Conservation (phyloP, 2,888 invertebrate genomes). For the Choreutis nemorana region DNA sequence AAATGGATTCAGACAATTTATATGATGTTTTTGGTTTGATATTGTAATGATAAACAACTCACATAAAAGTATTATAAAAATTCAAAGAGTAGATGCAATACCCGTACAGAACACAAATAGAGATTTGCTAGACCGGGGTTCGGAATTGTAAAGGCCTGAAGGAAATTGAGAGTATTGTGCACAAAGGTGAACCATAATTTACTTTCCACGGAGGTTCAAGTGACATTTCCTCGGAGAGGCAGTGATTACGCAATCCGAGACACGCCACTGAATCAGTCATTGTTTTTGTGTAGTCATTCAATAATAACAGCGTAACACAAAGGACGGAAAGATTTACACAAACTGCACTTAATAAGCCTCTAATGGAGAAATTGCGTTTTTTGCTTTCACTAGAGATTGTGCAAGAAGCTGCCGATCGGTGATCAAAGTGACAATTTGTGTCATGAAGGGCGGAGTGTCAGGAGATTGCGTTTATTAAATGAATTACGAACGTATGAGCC, state of each 20-base stretch:
- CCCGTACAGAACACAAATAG: too few relatives aligned
- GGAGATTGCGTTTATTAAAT: constrained; percentile 35
- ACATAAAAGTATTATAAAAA: too few relatives aligned
- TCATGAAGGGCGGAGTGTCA: constrained; percentile 20
- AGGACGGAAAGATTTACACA: constrained; percentile 11
- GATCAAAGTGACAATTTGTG: constrained; percentile 14
- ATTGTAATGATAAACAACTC: too few relatives aligned
- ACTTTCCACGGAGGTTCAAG: too few relatives aligned
- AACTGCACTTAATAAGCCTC: constrained; percentile 12
- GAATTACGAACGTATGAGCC: too few relatives aligned
- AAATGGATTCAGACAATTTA: too few relatives aligned
- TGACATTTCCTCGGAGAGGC: not conserved
- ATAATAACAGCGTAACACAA: constrained; percentile 8
- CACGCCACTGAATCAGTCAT: constrained; percentile 5
- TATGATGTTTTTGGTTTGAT: too few relatives aligned
- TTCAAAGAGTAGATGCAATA: too few relatives aligned
- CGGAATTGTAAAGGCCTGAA: too few relatives aligned
- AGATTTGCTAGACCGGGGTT: too few relatives aligned
- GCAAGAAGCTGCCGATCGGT: constrained; percentile 6
- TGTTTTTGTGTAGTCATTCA: constrained; percentile 8
- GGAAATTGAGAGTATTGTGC: too few relatives aligned
- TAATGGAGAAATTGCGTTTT: constrained; percentile 13
- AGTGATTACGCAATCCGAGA: not conserved
- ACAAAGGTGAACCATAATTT: too few relatives aligned
- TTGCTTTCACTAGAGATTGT: constrained; percentile 9